phyloP scores from a whole-genome alignment of 2,113 vertebrate genomes.

The Pollimyrus isidori region DNA sequence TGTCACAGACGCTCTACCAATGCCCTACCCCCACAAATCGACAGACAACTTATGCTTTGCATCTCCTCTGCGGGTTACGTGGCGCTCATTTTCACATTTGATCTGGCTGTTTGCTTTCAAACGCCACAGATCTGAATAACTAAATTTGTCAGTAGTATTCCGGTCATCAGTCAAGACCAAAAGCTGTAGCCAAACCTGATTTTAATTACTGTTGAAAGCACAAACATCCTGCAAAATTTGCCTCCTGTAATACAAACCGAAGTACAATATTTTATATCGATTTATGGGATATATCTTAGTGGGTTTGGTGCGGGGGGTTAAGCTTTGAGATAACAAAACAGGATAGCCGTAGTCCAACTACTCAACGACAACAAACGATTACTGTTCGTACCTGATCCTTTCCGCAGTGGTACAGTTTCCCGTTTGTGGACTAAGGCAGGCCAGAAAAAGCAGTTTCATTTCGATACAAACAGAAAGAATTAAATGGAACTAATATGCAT shows the following conservation, averaged over 20 bases:
- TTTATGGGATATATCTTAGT: not conserved
- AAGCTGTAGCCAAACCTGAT: not conserved
- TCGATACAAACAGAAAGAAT: conserved; percentile 15
- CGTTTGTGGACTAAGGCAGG: conserved; percentile 69
- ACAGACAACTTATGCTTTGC: not conserved
- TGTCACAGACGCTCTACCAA: not conserved
- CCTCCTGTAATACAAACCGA: not conserved
- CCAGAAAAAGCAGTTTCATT: conserved; percentile 81
- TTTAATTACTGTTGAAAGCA: not conserved
- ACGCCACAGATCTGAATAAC: not conserved
- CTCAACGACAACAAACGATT: not conserved
- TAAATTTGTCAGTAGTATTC: not conserved
- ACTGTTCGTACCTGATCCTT: conserved; percentile 70
- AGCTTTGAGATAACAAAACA: not conserved
- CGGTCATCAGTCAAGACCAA: not conserved
- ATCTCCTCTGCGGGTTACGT: not conserved
- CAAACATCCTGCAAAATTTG: not conserved
- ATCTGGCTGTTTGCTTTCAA: not conserved
- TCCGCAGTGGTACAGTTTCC: conserved; percentile 84
- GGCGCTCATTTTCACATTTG: not conserved
- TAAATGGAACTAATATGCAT: not conserved
- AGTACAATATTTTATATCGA: not conserved
- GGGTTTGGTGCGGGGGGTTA: not conserved
- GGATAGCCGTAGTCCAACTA: not conserved
- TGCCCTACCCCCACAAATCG: not conserved